These are phyloP conservation scores for Calyptommatus sinebrachiatus DNA, from an alignment of 2,113 vertebrate species.

Conservation along the genomic window DNA sequence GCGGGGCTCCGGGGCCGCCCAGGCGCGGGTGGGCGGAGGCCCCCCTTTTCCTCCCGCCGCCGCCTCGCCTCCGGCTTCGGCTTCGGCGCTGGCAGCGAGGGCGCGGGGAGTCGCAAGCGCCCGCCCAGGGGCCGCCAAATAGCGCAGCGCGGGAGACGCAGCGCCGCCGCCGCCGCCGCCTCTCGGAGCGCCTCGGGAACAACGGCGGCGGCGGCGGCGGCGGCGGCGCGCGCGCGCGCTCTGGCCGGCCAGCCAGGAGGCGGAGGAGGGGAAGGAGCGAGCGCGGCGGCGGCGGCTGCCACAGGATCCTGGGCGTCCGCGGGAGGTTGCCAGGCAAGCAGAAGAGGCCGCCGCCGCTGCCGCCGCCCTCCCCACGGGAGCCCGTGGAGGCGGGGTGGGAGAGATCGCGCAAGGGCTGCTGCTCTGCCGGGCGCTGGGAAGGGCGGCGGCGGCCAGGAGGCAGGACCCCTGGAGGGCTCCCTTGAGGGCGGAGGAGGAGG, in stretches of 20 bases:
- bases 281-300: slow-evolving; percentile 36
- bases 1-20: no score
- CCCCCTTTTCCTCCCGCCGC: no score
- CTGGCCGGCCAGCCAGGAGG: slow-evolving; percentile 52
- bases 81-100: no score
- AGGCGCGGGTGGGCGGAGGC: no score
- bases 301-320: slow-evolving; percentile 11
- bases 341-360: slow-evolving; percentile 32
- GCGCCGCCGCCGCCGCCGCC: slow-evolving; percentile 35
- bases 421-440: no score
- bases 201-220: slow-evolving; percentile 35
- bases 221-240: slow-evolving; percentile 60
- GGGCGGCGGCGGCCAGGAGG: no score
- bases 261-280: slow-evolving; percentile 34
- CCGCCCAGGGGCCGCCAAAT: background rate
- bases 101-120: no score
- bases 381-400: background rate
- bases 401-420: background rate
- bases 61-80: no score
- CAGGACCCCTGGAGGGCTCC: no score
- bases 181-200: slow-evolving; percentile 8
- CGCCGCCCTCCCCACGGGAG: slow-evolving; percentile 34
- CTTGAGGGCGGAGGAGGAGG: no score
- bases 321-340: slow-evolving; percentile 25
- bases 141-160: background rate